Conservation (phyloP, 1,140 invertebrate species). For the Drosophila dunni region DNA sequence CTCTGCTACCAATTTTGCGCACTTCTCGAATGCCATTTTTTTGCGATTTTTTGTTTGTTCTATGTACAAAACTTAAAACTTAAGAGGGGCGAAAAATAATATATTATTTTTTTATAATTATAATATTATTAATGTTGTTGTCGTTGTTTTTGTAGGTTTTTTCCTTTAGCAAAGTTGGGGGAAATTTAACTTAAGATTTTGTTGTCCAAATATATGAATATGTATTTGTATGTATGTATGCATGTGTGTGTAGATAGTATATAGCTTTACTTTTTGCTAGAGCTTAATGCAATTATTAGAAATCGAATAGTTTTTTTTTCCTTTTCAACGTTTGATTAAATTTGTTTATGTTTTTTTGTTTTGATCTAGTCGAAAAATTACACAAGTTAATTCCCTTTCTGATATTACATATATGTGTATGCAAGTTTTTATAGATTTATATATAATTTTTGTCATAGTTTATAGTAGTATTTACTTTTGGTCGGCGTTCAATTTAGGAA, state of each 20-base stretch:
- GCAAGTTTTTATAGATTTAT: too few relatives aligned
- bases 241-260: slow-evolving; percentile 66
- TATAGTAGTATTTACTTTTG: slow-evolving; percentile 39
- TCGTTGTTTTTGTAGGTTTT: slow-evolving; percentile 4
- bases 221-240: slow-evolving; percentile 45
- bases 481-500: slow-evolving; percentile 51
- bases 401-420: too few relatives aligned
- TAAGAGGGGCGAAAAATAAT: slow-evolving; percentile 39
- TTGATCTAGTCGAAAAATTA: slow-evolving; percentile 75
- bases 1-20: slow-evolving; percentile 10
- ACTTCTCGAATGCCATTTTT: slow-evolving; percentile 58
- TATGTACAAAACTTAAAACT: slow-evolving; percentile 77
- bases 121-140: slow-evolving; percentile 26
- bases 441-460: too few relatives aligned
- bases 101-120: slow-evolving; percentile 21
- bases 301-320: slow-evolving; percentile 69
- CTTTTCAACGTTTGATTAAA: slow-evolving; percentile 66
- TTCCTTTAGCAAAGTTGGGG: slow-evolving; percentile 21
- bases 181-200: slow-evolving; percentile 38
- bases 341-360: slow-evolving; percentile 35
- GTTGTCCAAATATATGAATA: slow-evolving; percentile 44
- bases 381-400: slow-evolving; percentile 38
- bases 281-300: slow-evolving; percentile 76
- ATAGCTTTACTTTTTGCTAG: slow-evolving; percentile 61
- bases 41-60: slow-evolving; percentile 45